Base-by-base conservation (phyloP, 2,797 vertebrate species). In the Melanogrammus aeglefinus region DNA sequence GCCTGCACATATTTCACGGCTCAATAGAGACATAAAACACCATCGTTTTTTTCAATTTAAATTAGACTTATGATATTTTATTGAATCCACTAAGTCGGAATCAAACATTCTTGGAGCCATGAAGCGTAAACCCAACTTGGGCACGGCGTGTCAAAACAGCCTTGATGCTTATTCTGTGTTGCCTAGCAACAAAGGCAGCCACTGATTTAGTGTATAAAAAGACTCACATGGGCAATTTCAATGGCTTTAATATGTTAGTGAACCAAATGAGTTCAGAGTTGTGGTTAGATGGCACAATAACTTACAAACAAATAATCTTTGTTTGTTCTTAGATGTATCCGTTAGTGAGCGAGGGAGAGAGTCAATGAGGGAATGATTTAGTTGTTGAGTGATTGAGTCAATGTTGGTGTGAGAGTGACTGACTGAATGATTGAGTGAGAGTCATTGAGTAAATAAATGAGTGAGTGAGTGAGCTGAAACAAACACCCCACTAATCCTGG, bases 101-200 rank as follows among this genome's bases (percentile, higher is more conserved):
- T 21, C 16, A 51, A 14, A 21, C 47, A 51, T 51, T 51, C 13
- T 51, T 51, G 18, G 21, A 51, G 57, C 57, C n/a, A 21, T 6
- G 4, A 51, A 51, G 14, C 14, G 47, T 51, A 18, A 21, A 51
- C 21, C 21, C 1, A 63, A 6, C 6, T 63, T 51, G 47, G 47
- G 16, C 57, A 24, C 9, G 5, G 8, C 24, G 36, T 38, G 4
- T 35, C 35, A 73, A 73, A 73, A 73, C 33, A 73, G 16, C 72
- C 18, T 6, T 18, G 2, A 36, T 38, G 70, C 18, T 71, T 24
- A n/a, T 63, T 63, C 24, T n/a, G 38, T 72, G 76, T 77, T 77
- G 66, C 76, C 44, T 44, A 39, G 66, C 76, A 77, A 77, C 76
- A 44, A 1, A 77, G 57, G 36, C 27, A 71, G 38, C 29, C 12